Base-by-base conservation (phyloP, 2,888 invertebrate genomes). In the Lasioglossum figueresi region DNA sequence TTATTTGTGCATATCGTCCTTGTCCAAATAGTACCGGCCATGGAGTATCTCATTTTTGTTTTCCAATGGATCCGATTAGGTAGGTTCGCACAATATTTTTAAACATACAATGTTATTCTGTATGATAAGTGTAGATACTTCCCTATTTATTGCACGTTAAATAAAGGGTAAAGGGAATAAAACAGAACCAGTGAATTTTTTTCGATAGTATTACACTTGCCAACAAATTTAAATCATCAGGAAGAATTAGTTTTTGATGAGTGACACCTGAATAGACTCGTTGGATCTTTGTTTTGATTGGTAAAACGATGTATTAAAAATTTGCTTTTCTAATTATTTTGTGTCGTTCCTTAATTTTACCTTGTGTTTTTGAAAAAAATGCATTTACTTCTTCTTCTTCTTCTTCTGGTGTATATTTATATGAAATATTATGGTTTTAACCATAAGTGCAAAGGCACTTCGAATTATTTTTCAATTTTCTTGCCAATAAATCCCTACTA, bases 1-100 rank as follows among this genome's bases (percentile, higher is more conserved):
- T 63, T 31, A 63, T 63, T 31, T 63, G 63, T 63, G 63, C 63
- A 3, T 63, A 63, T 19, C 63, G 63, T 8, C 63, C 63, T 63
- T 63, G 63, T 63, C 63, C 63, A 31, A 63, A 63, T 31, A 63
- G 63, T 8, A 63, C 63, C 31, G 63, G 63, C 19, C 63, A 63
- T 63, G 63, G 63, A 19, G 63, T 63, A 63, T 63, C 63, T 34
- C 63, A 63, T 34, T 63, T 63, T 63, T 63, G 63, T 27, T 63
- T 63, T 63, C 63, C 63, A 63, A 63, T 63, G 63, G 63, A 63
- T 63, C 63, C 63, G 19, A 63, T 63, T 63, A 63, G 63, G 63
- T 63, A 63, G 63, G 31, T 31, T 34, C 63, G 3, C 34, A 31
- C 12, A 63, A 63, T 66, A 48, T 63, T 63, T 59, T 63, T 63